Evolutionary conservation across 2,888 invertebrate genomes (phyloP).

Genomic region (Myopa testacea): DNA sequence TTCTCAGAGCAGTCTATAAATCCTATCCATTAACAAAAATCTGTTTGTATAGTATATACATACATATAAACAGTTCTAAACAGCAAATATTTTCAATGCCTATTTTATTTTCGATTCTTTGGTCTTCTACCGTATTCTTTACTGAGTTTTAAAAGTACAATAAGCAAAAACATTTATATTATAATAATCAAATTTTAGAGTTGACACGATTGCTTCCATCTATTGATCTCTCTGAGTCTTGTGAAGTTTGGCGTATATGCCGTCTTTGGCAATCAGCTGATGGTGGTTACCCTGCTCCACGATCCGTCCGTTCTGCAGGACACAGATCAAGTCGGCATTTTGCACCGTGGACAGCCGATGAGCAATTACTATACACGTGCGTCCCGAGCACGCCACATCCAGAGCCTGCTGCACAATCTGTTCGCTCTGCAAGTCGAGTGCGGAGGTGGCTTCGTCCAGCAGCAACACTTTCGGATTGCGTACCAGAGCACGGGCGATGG

Average conservation of each 20-base stretch:
- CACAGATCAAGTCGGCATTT: conserved; percentile 87
- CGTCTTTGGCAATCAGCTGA: conserved; percentile 76
- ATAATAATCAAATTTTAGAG: too few species aligned
- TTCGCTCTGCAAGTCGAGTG: conserved; percentile 82
- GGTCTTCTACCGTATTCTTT: too few species aligned
- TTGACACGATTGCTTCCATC: too few species aligned
- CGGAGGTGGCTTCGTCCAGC: conserved; percentile 84
- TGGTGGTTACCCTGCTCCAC: conserved; percentile 83
- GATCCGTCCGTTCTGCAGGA: conserved; percentile 80
- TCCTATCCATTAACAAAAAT: too few species aligned
- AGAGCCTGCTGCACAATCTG: conserved; percentile 84
- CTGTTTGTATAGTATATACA: too few species aligned
- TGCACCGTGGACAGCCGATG: conserved; percentile 87
- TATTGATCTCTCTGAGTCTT: conserved; percentile 69
- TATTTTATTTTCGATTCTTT: too few species aligned
- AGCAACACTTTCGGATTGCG: conserved; percentile 79
- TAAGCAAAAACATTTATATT: too few species aligned
- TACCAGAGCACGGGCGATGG: conserved; percentile 83
- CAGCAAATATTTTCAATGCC: too few species aligned
- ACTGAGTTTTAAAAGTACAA: too few species aligned
- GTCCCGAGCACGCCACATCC: conserved; percentile 82
- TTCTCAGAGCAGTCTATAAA: too few species aligned
- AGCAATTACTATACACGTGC: conserved; percentile 89
- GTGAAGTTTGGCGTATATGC: conserved; percentile 77
- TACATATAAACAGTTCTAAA: too few species aligned